Percentiles rank a stretch among this genome's conserved stretches.
Conservation (phyloP, 2,888 invertebrate species). For the Dicyrtomina minuta region DNA sequence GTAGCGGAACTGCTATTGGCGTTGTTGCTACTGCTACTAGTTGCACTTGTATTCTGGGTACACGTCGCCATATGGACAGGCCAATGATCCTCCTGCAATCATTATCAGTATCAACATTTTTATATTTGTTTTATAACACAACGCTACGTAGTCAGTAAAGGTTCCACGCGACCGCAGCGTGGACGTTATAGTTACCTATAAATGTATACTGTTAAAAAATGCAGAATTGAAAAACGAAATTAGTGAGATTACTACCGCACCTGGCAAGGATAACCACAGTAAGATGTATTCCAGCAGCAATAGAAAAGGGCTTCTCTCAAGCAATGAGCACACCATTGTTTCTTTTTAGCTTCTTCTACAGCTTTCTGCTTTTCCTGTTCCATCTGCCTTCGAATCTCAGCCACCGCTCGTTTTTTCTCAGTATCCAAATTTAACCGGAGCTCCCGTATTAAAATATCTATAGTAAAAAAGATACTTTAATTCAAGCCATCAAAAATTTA, state of each 20-base stretch:
- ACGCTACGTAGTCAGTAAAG: no score
- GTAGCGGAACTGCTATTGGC: neutral
- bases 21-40: slow-evolving; percentile 1
- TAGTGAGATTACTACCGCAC: slow-evolving; percentile 40
- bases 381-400: slow-evolving; percentile 67
- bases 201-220: no score
- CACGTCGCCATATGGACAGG: slow-evolving; percentile 69
- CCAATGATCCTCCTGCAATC: slow-evolving; percentile 72
- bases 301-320: slow-evolving; percentile 85
- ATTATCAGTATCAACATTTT: neutral
- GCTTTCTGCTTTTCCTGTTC: slow-evolving; percentile 71
- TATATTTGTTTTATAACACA: neutral
- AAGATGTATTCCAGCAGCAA: slow-evolving; percentile 95
- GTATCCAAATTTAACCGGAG: slow-evolving; percentile 70
- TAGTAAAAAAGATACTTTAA: slow-evolving; percentile 39
- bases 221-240: no score
- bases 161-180: no score
- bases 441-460: slow-evolving; percentile 70
- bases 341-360: slow-evolving; percentile 76
- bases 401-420: slow-evolving; percentile 67
- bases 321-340: slow-evolving; percentile 91
- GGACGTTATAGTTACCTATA: no score
- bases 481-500: no score
- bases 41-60: slow-evolving; percentile 56
- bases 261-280: slow-evolving; percentile 87